Percentiles rank a stretch among this genome's conserved stretches.
These are phyloP conservation scores for Microctonus brassicae DNA, from an alignment of 2,888 invertebrate genomes.

Conservation along the genomic window DNA sequence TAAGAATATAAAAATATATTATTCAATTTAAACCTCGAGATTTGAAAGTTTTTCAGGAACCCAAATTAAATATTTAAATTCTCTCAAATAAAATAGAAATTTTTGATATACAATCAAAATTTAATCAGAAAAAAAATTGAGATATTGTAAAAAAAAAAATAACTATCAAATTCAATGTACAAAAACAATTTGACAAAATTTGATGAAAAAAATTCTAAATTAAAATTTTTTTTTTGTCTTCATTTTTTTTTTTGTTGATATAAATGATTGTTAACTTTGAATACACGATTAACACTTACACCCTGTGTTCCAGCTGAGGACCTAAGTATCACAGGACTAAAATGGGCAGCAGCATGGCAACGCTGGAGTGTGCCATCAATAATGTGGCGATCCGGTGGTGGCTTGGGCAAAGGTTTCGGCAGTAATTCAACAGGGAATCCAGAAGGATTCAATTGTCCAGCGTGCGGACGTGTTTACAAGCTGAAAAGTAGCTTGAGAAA, in stretches of 20 bases:
- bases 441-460: conserved; percentile 81
- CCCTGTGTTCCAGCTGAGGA: conserved; percentile 75
- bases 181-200: neutral
- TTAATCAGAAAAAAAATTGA: neutral
- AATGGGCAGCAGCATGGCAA: conserved; percentile 78
- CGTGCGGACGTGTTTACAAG: conserved; percentile 88
- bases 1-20: too few relatives aligned
- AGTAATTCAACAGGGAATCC: conserved; percentile 56
- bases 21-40: neutral
- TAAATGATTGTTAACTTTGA: conserved; percentile 21
- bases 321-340: conserved; percentile 80
- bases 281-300: conserved; percentile 43
- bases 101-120: neutral
- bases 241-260: conserved; percentile 28
- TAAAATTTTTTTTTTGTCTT: conserved; percentile 19
- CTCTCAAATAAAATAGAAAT: neutral
- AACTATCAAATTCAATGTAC: too few relatives aligned
- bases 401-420: conserved; percentile 62
- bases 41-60: conserved; percentile 3
- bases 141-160: neutral
- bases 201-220: conserved; percentile 11
- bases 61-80: neutral
- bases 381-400: conserved; percentile 67
- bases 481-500: conserved; percentile 80
- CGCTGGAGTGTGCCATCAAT: conserved; percentile 69